These are phyloP conservation scores for Bos javanicus DNA, from an alignment of 2,113 vertebrate genomes.

Conservation along the genomic window DNA sequence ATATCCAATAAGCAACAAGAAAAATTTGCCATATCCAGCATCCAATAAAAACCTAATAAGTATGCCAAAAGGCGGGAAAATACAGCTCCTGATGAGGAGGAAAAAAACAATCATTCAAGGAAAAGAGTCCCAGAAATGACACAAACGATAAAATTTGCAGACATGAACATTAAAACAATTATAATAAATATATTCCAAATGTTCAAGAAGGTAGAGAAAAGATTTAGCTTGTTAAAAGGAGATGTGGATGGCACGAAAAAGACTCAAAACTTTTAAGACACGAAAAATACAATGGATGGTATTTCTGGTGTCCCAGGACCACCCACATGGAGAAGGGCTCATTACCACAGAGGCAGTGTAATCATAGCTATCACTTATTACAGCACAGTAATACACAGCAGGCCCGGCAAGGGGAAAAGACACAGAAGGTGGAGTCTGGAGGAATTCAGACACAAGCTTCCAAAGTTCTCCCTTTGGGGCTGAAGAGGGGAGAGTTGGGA, in stretches of 20 bases:
- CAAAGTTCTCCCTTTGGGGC: neutral
- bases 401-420: neutral
- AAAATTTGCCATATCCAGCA: neutral
- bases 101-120: neutral
- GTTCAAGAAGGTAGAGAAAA: neutral
- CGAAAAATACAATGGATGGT: neutral
- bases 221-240: neutral
- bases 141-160: neutral
- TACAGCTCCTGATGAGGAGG: neutral
- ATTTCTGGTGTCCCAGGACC: neutral
- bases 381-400: neutral
- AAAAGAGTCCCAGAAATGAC: neutral
- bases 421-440: neutral
- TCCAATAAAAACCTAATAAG: neutral
- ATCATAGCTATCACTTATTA: neutral
- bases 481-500: neutral
- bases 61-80: neutral
- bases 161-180: neutral
- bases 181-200: neutral
- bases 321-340: neutral
- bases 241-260: neutral
- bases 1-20: neutral
- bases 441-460: neutral
- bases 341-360: neutral
- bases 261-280: neutral